These are phyloP conservation scores for Drosophila nikananu DNA, from an alignment of 1,140 invertebrate species.

Conservation along the genomic window DNA sequence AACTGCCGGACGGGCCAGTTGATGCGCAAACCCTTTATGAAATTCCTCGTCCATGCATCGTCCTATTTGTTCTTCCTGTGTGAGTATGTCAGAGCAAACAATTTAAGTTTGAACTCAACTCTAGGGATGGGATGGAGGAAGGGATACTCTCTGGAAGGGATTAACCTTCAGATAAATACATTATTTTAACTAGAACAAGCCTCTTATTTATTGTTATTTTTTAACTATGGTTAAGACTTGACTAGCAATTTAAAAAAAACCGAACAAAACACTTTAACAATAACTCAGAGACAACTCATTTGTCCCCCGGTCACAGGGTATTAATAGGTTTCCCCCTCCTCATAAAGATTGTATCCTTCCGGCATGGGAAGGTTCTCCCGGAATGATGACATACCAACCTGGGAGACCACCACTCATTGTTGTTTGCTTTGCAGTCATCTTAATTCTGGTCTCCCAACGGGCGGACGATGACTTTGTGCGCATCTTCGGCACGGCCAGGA, in stretches of 20 bases:
- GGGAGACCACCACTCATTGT: conserved; percentile 3
- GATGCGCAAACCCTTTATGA: conserved; percentile 96
- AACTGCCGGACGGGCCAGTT: conserved; percentile 91
- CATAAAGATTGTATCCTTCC: background rate
- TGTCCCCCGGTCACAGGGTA: background rate
- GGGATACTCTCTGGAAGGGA: background rate
- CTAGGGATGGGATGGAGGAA: background rate
- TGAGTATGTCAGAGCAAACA: conserved; percentile 86
- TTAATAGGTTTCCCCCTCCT: background rate
- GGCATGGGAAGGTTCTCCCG: background rate
- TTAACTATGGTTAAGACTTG: background rate
- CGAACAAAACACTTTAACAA: background rate
- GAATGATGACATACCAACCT: conserved; percentile 14
- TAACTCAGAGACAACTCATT: background rate
- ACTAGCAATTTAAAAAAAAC: too few species aligned
- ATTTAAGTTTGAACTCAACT: conserved; percentile 7
- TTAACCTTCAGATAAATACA: too few species aligned
- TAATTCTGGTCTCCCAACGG: conserved; percentile 94
- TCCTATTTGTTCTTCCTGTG: conserved; percentile 96
- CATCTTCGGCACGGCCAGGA: conserved; percentile 89
- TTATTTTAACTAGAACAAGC: background rate
- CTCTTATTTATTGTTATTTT: background rate
- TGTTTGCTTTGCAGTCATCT: conserved; percentile 88
- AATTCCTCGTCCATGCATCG: conserved; percentile 96
- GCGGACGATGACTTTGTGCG: conserved; percentile 91